Base-by-base conservation (phyloP, 2,888 invertebrate species). In the Eupithecia pulchellata region DNA sequence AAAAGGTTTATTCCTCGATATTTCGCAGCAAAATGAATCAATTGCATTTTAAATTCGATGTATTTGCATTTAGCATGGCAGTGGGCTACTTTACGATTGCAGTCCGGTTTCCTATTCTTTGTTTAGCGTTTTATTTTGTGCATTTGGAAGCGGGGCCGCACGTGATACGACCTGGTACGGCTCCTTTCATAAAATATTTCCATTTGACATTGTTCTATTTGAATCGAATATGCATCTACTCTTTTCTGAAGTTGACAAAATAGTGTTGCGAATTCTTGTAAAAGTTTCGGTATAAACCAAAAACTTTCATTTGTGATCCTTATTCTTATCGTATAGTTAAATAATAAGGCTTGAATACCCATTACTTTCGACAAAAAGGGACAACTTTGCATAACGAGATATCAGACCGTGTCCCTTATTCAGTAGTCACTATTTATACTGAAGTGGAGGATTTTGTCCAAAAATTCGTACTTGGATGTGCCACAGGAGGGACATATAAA, bases 41-140 rank as follows among this genome's bases (percentile, higher is more conserved):
- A 87, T 86, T 84, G 82, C 86, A 88, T 86, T 89, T 87, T 83
- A 86, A 88, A 89, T 88, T 85, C 81, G 71, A 77, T 74, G 81
- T 81, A 84, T 86, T 85, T 87, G 85, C 86, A 86, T 86, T 84
- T 79, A 84, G 80, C 83, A 84, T 84, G 79, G 80, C 80, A 74
- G 82, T 82, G 78, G 84, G 84, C 84, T 86, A 86, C 87, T 89
- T 89, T 87, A 90, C 89, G 85, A 87, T 84, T 86, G 85, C 86
- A 85, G 81, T 82, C 78, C 80, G 75, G 85, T 84, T 86, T 85
- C 85, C 85, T 89, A 87, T 88, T 89, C 89, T 88, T 87, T 86
- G 89, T 88, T 87, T 83, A 84, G 79, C 82, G 86, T 88, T 91
- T 90, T 90, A 90, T 91, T 88, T 86, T 84, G 87, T 87, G 88